Conservation (phyloP, 2,797 vertebrate genomes). For the Phoeniculus purpureus region DNA sequence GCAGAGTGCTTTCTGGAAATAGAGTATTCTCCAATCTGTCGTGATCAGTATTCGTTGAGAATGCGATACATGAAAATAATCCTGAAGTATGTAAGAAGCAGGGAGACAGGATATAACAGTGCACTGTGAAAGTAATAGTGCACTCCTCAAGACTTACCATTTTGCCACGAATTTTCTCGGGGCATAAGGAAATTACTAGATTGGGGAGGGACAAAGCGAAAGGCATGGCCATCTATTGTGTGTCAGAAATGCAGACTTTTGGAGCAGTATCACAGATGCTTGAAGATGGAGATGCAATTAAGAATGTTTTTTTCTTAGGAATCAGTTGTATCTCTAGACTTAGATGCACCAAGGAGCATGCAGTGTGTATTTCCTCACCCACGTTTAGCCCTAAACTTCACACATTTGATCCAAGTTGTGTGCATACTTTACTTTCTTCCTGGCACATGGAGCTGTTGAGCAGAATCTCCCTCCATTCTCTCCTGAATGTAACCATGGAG, state of each 20-base stretch:
- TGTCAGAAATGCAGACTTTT: not conserved
- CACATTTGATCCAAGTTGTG: not conserved
- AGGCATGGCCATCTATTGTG: not conserved
- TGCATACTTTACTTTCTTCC: not conserved
- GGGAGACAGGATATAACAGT: not conserved
- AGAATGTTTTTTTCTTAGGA: not conserved
- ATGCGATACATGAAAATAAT: not conserved
- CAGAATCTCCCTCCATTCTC: not conserved
- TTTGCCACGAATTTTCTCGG: not conserved
- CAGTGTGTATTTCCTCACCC: not conserved
- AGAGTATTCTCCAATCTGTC: slow-evolving; percentile 34
- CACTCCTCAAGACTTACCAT: not conserved
- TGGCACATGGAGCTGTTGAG: not conserved
- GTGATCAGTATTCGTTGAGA: not conserved
- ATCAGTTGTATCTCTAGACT: not conserved
- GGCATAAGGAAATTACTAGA: not conserved
- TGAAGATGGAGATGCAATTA: not conserved
- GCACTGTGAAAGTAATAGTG: not conserved
- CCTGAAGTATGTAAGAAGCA: not conserved
- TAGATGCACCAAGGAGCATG: not conserved
- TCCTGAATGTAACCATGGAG: not conserved
- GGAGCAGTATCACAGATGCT: not conserved
- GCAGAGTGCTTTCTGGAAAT: slow-evolving; percentile 46
- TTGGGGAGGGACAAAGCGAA: not conserved
- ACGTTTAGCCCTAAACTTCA: accelerated